These are phyloP conservation scores for Uloborus plumipes DNA, from an alignment of 2,888 invertebrate genomes.

Conservation along the genomic window DNA sequence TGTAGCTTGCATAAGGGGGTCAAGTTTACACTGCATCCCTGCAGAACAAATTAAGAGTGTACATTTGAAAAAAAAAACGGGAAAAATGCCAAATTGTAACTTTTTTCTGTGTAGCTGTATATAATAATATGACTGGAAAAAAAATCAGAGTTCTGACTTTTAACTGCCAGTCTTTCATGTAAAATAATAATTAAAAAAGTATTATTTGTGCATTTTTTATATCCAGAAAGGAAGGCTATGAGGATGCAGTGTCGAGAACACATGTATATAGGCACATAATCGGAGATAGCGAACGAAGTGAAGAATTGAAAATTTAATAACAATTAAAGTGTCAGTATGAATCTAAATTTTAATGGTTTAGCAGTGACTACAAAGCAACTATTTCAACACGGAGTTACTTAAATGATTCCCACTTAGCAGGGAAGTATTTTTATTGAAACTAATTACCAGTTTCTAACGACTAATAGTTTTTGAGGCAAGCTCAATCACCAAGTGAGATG, in stretches of 20 bases:
- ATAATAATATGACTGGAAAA: constrained; percentile 23
- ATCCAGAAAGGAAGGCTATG: constrained; percentile 11
- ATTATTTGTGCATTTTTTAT: constrained; percentile 18
- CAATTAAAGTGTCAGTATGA: no score
- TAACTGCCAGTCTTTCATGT: constrained; percentile 13
- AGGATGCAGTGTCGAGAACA: constrained; percentile 29
- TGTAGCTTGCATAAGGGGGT: constrained; percentile 8
- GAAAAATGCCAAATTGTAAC: constrained; percentile 40
- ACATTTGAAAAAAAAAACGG: constrained; percentile 1
- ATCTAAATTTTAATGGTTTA: no score
- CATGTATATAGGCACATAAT: constrained; percentile 19
- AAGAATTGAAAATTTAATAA: not conserved
- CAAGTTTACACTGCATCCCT: constrained; percentile 10
- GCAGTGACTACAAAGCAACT: no score
- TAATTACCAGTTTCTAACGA: no score
- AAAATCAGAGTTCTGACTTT: constrained; percentile 10
- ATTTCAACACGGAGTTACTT: no score
- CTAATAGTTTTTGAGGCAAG: no score
- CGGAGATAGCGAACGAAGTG: no score
- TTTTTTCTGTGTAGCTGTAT: constrained; percentile 34
- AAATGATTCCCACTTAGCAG: no score
- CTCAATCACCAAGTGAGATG: no score
- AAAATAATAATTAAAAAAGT: constrained; percentile 16
- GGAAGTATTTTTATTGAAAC: no score
- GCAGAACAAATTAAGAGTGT: constrained; percentile 9